Evolutionary conservation across 1,140 invertebrate genomes (phyloP), one percentile per base, ranked within the genome.

Genomic region (Spodoptera litura): DNA sequence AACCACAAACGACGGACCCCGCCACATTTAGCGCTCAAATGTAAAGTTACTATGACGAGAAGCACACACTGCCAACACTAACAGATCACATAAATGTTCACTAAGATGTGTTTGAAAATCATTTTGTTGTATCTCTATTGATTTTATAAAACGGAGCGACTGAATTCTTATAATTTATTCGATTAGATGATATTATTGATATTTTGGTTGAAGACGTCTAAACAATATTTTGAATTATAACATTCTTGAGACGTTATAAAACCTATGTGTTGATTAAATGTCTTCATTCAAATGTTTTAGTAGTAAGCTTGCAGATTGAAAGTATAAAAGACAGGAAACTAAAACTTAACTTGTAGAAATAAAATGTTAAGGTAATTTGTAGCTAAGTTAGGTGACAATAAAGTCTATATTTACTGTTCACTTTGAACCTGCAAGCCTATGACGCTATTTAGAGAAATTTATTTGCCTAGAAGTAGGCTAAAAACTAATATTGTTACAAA

Each of bases 401-500:
- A 64, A 44, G 61, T 64, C 35, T 38, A 25, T 25, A 49, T 13
- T 35, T 6, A 8, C 3, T 38, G n/a, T 31, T 64, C 52, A 12
- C 66, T 52, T 27, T 53, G 49, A 70, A 31, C 15, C 25, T 70
- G 66, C 38, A 70, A 68, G 66, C 66, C n/a, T 53, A 52, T 31
- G 44, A 70, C 27, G 38, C 38, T 75, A 38, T 75, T 51, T 64
- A 75, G 73, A 62, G 58, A 75, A 61, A 74, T 59, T 62, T 64
- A 75, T 75, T 64, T 75, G 73, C 73, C 73, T 75, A 62, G 73
- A 12, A 53, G 35, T 62, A 75, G 59, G 59, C 49, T 71, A 27
- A 56, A 71, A 52, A 52, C 56, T 81, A 83, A 85, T 78, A 79
- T 87, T 87, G 85, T 87, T 86, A 84, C 80, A 78, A 72, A 83